phyloP scores from a whole-genome alignment of 2,113 vertebrate genomes.

The Hippopotamus amphibius region DNA sequence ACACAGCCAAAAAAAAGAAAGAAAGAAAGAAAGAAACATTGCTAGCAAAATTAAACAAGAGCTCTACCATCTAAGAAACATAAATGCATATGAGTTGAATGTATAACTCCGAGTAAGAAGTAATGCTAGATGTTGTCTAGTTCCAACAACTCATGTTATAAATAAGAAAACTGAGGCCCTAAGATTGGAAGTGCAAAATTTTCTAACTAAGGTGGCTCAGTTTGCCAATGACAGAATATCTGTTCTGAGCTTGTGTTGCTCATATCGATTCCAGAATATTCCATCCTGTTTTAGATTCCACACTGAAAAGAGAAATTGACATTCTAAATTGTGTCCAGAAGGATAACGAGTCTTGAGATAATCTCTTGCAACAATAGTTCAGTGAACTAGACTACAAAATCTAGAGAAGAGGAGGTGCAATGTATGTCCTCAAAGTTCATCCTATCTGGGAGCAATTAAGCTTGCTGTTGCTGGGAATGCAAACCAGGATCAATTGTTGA shows the following conservation, averaged over 20 bases:
- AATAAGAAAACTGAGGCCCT: background rate
- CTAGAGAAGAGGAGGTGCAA: background rate
- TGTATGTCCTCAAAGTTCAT: background rate
- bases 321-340: background rate
- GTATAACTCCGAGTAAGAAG: background rate
- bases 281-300: background rate
- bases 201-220: background rate
- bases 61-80: background rate
- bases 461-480: background rate
- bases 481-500: background rate
- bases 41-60: background rate
- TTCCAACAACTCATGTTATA: slow-evolving; percentile 27
- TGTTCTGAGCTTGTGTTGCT: background rate
- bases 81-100: background rate
- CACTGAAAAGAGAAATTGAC: background rate
- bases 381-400: background rate
- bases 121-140: background rate
- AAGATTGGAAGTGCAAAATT: background rate
- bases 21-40: background rate
- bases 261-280: background rate
- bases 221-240: background rate
- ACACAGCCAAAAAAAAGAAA: no score
- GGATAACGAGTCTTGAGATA: background rate
- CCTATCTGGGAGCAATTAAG: background rate
- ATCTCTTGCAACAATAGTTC: background rate